phyloP scores from a whole-genome alignment of 2,797 vertebrate genomes.

The Protonibea diacanthus region DNA sequence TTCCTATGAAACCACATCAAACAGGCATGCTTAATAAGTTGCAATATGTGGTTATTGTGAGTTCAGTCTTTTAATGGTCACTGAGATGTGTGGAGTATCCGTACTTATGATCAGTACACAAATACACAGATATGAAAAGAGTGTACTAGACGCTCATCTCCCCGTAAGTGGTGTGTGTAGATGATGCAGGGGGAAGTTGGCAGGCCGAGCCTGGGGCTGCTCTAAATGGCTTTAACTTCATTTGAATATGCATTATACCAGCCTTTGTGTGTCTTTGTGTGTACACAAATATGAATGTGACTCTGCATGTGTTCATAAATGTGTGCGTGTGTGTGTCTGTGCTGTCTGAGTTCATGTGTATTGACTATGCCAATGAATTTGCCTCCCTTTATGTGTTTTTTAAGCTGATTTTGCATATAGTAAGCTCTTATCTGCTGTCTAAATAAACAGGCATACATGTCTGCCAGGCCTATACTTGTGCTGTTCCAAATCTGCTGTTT shows the following conservation, averaged over 20 bases:
- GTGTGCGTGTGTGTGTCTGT: neutral
- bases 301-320: slow-evolving; percentile 37
- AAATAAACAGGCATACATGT: slow-evolving; percentile 47
- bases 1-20: slow-evolving; percentile 28
- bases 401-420: slow-evolving; percentile 75
- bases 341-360: slow-evolving; percentile 10
- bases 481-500: slow-evolving; percentile 36
- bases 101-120: neutral
- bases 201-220: slow-evolving; percentile 38
- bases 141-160: neutral
- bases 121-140: neutral
- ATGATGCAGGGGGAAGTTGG: slow-evolving; percentile 24
- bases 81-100: neutral
- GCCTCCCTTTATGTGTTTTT: slow-evolving; percentile 37
- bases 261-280: slow-evolving; percentile 22
- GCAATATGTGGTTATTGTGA: slow-evolving; percentile 12
- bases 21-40: slow-evolving; percentile 11
- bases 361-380: neutral
- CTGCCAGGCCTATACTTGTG: slow-evolving; percentile 5
- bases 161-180: slow-evolving; percentile 6
- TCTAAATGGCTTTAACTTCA: slow-evolving; percentile 75
- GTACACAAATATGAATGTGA: slow-evolving; percentile 21
- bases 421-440: slow-evolving; percentile 73
- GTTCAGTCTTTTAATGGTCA: slow-evolving; percentile 19
- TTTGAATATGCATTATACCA: slow-evolving; percentile 83